These are phyloP conservation scores for Orchesella cincta DNA, from an alignment of 1,140 invertebrate genomes.

Conservation along the genomic window DNA sequence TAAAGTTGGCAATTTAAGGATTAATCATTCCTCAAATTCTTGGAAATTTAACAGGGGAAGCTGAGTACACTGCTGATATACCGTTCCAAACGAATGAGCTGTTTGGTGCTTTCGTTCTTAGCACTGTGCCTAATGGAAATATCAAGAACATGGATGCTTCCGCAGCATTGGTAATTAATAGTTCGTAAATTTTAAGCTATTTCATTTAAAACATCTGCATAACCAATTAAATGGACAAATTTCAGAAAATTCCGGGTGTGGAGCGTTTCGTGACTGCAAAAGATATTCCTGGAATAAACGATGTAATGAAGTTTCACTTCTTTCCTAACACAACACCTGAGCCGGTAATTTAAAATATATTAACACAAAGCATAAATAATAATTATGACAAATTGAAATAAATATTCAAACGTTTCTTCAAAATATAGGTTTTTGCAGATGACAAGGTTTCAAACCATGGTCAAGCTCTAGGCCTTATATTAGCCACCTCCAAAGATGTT, in stretches of 20 bases:
- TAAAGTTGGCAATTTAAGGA: not conserved
- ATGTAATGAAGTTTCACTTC: slow-evolving; percentile 15
- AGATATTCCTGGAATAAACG: slow-evolving; percentile 55
- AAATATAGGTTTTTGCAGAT: slow-evolving; percentile 41
- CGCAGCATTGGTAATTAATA: slow-evolving; percentile 51
- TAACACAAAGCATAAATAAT: not conserved
- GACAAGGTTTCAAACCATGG: slow-evolving; percentile 58
- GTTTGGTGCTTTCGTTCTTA: slow-evolving; percentile 57
- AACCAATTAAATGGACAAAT: not conserved
- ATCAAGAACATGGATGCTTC: slow-evolving; percentile 53
- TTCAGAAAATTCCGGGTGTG: slow-evolving; percentile 53
- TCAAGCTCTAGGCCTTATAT: slow-evolving; percentile 72
- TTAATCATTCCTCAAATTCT: not conserved
- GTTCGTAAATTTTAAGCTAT: not conserved
- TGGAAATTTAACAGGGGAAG: slow-evolving; percentile 57
- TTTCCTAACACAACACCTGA: not conserved
- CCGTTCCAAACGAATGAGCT: slow-evolving; percentile 54
- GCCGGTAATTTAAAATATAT: slow-evolving; percentile 23
- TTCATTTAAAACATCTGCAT: too few species aligned
- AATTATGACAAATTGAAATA: not conserved
- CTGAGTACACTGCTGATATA: slow-evolving; percentile 59
- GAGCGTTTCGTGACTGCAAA: slow-evolving; percentile 54
- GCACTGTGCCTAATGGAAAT: slow-evolving; percentile 54
- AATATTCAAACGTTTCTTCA: not conserved
- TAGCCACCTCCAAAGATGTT: slow-evolving; percentile 63